Evolutionary conservation across 2,797 vertebrate genomes (phyloP).

Genomic region (Siniperca obscura): DNA sequence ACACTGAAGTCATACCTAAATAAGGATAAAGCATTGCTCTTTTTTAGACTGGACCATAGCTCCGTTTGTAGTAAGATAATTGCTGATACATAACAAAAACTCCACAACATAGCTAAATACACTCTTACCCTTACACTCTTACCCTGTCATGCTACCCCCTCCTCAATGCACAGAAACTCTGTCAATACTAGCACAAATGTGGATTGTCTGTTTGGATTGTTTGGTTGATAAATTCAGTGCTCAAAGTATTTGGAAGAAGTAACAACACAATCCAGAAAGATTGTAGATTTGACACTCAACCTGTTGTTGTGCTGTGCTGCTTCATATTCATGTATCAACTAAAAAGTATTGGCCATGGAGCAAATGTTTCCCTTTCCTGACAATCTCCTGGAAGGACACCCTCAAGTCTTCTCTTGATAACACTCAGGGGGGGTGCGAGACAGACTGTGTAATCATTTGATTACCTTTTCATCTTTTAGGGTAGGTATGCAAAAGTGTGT

Average conservation of each 20-base stretch:
- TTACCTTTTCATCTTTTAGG: slow-evolving; percentile 50
- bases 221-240: slow-evolving; percentile 16
- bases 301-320: slow-evolving; percentile 13
- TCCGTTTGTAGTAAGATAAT: background rate
- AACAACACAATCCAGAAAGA: slow-evolving; percentile 28
- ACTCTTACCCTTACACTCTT: background rate
- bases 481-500: slow-evolving; percentile 29
- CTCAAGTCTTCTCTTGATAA: slow-evolving; percentile 44
- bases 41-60: background rate
- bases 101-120: background rate
- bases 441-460: slow-evolving; percentile 60
- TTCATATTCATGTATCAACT: slow-evolving; percentile 35
- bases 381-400: slow-evolving; percentile 43
- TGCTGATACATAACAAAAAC: background rate
- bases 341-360: slow-evolving; percentile 36
- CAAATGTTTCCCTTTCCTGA: slow-evolving; percentile 39
- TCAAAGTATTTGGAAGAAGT: slow-evolving; percentile 5
- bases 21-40: background rate
- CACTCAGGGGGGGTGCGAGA: slow-evolving; percentile 13
- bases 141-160: background rate
- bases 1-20: background rate
- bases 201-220: background rate
- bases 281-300: slow-evolving; percentile 17
- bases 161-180: background rate
- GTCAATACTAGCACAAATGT: background rate